phyloP scores from a whole-genome alignment of 2,113 vertebrate species.

The Gorsachius goisagi region DNA sequence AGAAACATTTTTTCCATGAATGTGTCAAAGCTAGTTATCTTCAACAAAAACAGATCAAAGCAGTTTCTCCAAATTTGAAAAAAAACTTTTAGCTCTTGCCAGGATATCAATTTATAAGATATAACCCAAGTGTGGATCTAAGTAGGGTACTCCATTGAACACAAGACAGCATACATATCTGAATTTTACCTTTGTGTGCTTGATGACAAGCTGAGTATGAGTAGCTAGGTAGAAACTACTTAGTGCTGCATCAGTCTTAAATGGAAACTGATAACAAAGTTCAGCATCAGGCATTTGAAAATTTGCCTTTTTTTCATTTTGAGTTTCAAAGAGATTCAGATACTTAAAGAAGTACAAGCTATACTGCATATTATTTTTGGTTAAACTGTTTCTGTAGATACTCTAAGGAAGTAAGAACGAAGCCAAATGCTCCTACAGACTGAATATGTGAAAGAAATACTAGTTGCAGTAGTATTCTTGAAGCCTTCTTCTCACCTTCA shows the following conservation, averaged over 20 bases:
- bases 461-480: not conserved
- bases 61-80: not conserved
- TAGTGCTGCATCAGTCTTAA: not conserved
- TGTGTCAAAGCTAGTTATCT: not conserved
- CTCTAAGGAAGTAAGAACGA: not conserved
- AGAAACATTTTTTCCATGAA: not conserved
- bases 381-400: not conserved
- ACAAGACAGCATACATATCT: not conserved
- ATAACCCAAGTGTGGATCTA: not conserved
- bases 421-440: not conserved
- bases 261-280: not conserved
- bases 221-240: not conserved
- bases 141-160: not conserved
- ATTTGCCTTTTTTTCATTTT: not conserved
- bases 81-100: not conserved
- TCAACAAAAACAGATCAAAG: not conserved
- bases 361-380: not conserved
- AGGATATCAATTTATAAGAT: not conserved
- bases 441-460: not conserved
- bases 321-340: not conserved
- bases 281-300: not conserved
- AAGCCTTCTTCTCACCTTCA: not conserved
- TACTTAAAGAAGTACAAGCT: not conserved
- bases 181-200: not conserved
- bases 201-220: not conserved